Conservation (phyloP, 2,797 vertebrate genomes). For the Malacoraja senta region DNA sequence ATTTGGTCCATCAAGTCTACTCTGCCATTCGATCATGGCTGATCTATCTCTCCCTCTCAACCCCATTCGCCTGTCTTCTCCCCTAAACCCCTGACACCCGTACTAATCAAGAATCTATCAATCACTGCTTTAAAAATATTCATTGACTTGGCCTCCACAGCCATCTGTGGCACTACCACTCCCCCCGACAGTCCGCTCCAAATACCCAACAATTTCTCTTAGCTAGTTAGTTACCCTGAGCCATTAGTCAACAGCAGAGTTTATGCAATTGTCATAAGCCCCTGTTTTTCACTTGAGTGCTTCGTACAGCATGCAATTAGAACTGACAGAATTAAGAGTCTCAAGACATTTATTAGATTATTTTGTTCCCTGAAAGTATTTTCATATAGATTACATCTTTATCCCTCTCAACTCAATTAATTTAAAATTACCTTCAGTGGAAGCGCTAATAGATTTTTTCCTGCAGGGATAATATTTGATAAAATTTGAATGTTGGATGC, state of each 20-base stretch:
- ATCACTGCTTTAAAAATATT: too few species aligned
- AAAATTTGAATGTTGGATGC: slow-evolving; percentile 1
- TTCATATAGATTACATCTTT: not conserved
- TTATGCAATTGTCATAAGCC: slow-evolving; percentile 2
- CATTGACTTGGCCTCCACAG: too few species aligned
- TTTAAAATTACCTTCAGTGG: not conserved
- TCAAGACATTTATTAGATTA: not conserved
- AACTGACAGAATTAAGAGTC: not conserved
- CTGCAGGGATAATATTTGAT: slow-evolving; percentile 5
- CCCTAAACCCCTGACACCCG: too few species aligned
- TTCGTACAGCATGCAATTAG: not conserved
- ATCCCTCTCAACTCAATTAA: not conserved
- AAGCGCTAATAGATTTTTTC: not conserved
- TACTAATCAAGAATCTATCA: too few species aligned
- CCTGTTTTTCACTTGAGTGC: not conserved
- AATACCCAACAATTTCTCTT: too few species aligned
- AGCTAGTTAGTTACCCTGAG: not conserved
- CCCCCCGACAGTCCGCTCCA: too few species aligned
- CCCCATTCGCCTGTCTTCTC: too few species aligned
- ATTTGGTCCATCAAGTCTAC: too few species aligned
- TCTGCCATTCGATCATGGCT: too few species aligned
- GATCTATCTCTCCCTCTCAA: too few species aligned
- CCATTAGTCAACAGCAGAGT: not conserved
- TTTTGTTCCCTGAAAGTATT: not conserved
- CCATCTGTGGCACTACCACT: too few species aligned